Base-by-base conservation (phyloP, 2,113 vertebrate species). In the Arvicanthis niloticus region DNA sequence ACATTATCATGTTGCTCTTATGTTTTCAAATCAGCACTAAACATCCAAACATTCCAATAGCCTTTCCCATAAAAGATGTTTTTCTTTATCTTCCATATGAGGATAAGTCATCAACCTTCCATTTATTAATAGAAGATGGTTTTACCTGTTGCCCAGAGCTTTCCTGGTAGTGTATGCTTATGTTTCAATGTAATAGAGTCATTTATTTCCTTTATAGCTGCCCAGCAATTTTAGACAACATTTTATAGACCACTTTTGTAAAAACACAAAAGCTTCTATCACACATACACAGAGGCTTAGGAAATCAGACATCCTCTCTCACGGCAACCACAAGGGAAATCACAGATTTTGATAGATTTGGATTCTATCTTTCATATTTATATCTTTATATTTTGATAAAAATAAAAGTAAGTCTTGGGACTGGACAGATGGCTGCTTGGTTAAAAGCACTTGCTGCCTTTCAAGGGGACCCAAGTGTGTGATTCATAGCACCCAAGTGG, bases 161-260 rank as follows among this genome's bases (percentile, higher is more conserved):
- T 96, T 81, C 34, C 65, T 91, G 58, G 65, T 5, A 29, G 78
- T 93, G 97, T 96, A 89, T 91, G 62, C 95, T 96, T 97, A 95
- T 94, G 96, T 96, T 96, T 96, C 94, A 98, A 89, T 91, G 62
- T 94, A 97, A 97, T 80, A 93, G 94, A 82, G 78, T 75, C 81
- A 80, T 97, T 88, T 91, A 87, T 97, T 97, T 97, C 51, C 82
- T 96, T 97, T 96, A 97, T 93, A 92, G 95, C 58, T 84, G 9
- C 77, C 82, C 45, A 72, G 91, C n/a, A 95, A 94, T 97, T 96
- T 96, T 96, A 89, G 73, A 53, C 91, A 97, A 90, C 89, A 75
- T 56, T 97, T 93, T 97, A 93, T 97, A 92, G 93, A 65, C 68
- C 73, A 76, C 67, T 97, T 51, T 96, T 96, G 72, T 96, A 87